phyloP scores from a whole-genome alignment of 2,888 invertebrate species.

The Acrocera orbiculus region DNA sequence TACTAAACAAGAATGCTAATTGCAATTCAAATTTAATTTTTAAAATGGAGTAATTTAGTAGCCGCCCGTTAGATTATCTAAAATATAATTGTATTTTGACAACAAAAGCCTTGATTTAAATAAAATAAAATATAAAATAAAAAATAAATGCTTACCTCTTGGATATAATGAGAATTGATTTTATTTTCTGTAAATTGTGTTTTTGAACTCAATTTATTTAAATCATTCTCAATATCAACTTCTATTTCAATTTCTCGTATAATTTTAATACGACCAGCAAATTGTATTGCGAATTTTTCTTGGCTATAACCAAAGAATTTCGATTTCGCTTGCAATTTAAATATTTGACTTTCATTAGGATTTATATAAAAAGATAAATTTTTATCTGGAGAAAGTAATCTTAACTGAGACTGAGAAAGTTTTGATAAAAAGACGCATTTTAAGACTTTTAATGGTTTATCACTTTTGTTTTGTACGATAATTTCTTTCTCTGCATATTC shows the following conservation, averaged over 20 bases:
- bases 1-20: too few species aligned
- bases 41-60: too few species aligned
- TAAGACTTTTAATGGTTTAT: conserved; percentile 30
- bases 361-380: conserved; percentile 26
- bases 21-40: too few species aligned
- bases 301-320: conserved; percentile 42
- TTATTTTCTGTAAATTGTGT: too few species aligned
- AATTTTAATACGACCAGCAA: conserved; percentile 40
- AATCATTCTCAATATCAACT: conserved; percentile 15
- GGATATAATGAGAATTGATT: too few species aligned
- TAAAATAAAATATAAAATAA: too few species aligned
- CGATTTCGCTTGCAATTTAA: conserved; percentile 36
- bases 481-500: conserved; percentile 32
- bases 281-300: conserved; percentile 43
- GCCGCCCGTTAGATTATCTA: too few species aligned
- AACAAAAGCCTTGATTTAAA: too few species aligned
- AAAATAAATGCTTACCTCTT: too few species aligned
- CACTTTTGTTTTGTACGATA: conserved; percentile 32
- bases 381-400: conserved; percentile 28
- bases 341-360: conserved; percentile 30
- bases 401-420: conserved; percentile 36
- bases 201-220: too few species aligned
- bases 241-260: conserved; percentile 29
- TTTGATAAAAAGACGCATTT: conserved; percentile 35
- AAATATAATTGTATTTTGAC: too few species aligned